Evolutionary conservation across 2,113 vertebrate species (phyloP), one percentile per base, ranked within the genome.

Genomic region (Myodes glareolus): DNA sequence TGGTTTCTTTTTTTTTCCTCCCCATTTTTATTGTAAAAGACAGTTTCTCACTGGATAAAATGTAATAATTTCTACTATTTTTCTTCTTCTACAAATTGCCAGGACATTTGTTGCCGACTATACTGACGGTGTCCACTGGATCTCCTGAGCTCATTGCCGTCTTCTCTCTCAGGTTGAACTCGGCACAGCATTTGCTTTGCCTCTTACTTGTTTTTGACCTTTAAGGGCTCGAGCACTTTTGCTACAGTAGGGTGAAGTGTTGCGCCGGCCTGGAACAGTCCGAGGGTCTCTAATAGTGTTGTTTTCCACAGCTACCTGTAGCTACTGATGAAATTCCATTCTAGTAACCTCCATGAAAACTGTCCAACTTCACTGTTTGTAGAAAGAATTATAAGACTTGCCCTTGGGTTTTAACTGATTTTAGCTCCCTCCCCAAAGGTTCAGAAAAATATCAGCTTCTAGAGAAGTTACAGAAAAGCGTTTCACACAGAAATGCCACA

Each of bases 11-110:
- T 8, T 29, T 8, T 29, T 1, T 9, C 52, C 68, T 27, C 8
- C 39, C 63, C 1, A 16, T 95, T 95, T 82, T 88, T 82, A 2
- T 65, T 92, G 17, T 29, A 75, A 90, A 93, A 70, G 31, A 90
- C 17, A 61, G 72, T 81, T 94, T 93, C 36, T 97, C 33, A 42
- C 14, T 52, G n/a, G 75, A 70, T 58, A 77, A 85, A 77, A 72
- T 47, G 33, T 93, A 19, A 91, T 75, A 31, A 76, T 11, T 33
- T 50, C 52, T 42, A 82, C 11, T 9, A 68, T 50, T 93, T 97
- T 96, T 86, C 82, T 92, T 80, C 29, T 61, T 50, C 39, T 82
- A 78, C 68, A 70, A 75, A 45, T 91, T 58, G 33, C 31, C 61
- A 84, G 67, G 52, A 86, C 72, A 67, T 36, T 61, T 33, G 16